Base-by-base conservation (phyloP, 2,113 vertebrate species). In the Sitta europaea region DNA sequence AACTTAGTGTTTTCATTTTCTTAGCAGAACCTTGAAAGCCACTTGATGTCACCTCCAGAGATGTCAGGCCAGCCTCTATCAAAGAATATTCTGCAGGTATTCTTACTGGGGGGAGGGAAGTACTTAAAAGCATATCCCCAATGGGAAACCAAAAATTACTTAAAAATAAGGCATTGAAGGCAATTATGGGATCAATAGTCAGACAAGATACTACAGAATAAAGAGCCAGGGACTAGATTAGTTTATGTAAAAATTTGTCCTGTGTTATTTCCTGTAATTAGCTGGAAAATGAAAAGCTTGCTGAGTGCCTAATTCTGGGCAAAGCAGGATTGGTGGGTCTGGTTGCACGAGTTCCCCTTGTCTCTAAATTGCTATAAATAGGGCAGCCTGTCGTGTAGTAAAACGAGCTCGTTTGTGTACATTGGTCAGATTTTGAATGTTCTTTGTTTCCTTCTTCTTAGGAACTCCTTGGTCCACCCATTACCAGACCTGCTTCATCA, bases 51-150 rank as follows among this genome's bases (percentile, higher is more conserved):
- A 5, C 91, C 98, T 73, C 92, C 98, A 95, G 99, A 99, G 93
- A 97, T 98, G 71, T 94, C 97, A 28, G 97, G 98, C 91, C 98
- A 98, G 45, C 82, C 97, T 87, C 96, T 98, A n/a, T 97, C 99
- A 88, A 99, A 99, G 96, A 99, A 99, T 92, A 99, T 99, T 92
- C 97, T 99, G 75, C 99, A 99, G 99, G 99, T 99, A 96, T 75
- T 95, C 86, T 24, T 36, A 35, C 2, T 42, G 12, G 9, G 14
- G 5, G 29, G 28, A 25, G 29, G 24, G 5, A 29, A 38, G 5
- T 55, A 40, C 24, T 48, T 73, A 9, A 70, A 83, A 58, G 25
- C 6, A 2, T 47, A 18, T 61, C 15, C 23, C 15, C 2, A 6
- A 1, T 10, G 25, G 9, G 48, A 65, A 59, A 57, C 66, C 11